Percentiles rank a stretch among this genome's conserved stretches.
Conservation (phyloP, 2,888 invertebrate genomes). For the Nudaria mundana region DNA sequence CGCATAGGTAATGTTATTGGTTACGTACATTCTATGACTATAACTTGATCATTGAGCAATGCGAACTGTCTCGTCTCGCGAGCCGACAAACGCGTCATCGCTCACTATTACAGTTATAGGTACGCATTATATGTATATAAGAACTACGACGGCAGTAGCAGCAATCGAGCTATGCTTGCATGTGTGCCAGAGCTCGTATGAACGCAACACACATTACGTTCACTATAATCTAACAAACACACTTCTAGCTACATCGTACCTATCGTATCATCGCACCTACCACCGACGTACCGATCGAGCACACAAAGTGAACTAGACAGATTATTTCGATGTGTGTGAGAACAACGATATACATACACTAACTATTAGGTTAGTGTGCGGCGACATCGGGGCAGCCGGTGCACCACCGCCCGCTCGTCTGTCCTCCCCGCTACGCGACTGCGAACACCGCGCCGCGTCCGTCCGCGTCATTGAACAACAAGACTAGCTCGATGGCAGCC, state of each 20-base stretch:
- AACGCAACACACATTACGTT: constrained; percentile 49
- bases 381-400: constrained; percentile 78
- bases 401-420: constrained; percentile 72
- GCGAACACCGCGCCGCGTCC: constrained; percentile 69
- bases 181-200: constrained; percentile 60
- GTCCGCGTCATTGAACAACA: constrained; percentile 80
- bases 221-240: constrained; percentile 51
- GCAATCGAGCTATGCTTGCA: constrained; percentile 65
- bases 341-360: constrained; percentile 50
- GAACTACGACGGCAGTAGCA: constrained; percentile 62
- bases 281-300: constrained; percentile 59
- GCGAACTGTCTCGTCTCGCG: constrained; percentile 78
- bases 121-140: constrained; percentile 64
- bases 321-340: constrained; percentile 54
- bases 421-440: constrained; percentile 75
- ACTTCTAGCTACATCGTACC: constrained; percentile 43
- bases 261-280: constrained; percentile 53
- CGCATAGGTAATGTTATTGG: constrained; percentile 32
- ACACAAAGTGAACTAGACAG: constrained; percentile 74
- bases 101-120: constrained; percentile 76
- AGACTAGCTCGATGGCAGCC: constrained; percentile 79
- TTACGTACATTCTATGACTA: constrained; percentile 69
- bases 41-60: constrained; percentile 80
- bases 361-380: constrained; percentile 55
- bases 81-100: constrained; percentile 79